These are phyloP conservation scores for Anastatus disparis DNA, from an alignment of 1,140 invertebrate genomes.

Conservation along the genomic window DNA sequence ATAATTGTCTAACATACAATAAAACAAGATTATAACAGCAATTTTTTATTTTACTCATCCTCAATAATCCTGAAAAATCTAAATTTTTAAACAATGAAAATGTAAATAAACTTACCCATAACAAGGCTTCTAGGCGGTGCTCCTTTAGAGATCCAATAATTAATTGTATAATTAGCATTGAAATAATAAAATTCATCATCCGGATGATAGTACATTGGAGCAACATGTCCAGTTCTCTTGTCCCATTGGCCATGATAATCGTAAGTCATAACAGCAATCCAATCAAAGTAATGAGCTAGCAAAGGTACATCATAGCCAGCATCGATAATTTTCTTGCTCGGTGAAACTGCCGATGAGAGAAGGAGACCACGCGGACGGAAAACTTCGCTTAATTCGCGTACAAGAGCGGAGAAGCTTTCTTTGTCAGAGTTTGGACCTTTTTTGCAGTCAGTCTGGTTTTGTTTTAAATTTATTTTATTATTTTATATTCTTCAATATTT, in stretches of 20 bases:
- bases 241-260: slow-evolving; percentile 90
- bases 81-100: background rate
- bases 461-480: too few species aligned
- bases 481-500: too few species aligned
- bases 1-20: background rate
- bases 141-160: slow-evolving; percentile 89
- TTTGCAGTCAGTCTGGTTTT: slow-evolving; percentile 76
- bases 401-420: slow-evolving; percentile 76
- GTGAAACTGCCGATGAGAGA: slow-evolving; percentile 86
- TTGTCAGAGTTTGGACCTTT: slow-evolving; percentile 87
- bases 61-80: too few species aligned
- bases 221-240: slow-evolving; percentile 84
- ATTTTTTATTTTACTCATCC: too few species aligned
- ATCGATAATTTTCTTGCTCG: slow-evolving; percentile 88
- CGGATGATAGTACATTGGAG: slow-evolving; percentile 83
- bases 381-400: slow-evolving; percentile 78
- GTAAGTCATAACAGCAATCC: slow-evolving; percentile 87
- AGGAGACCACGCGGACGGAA: slow-evolving; percentile 80
- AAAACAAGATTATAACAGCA: too few species aligned
- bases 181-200: slow-evolving; percentile 67
- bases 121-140: slow-evolving; percentile 82
- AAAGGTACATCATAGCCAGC: slow-evolving; percentile 83
- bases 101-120: slow-evolving; percentile 70
- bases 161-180: slow-evolving; percentile 82
- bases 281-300: slow-evolving; percentile 81